Evolutionary conservation across 2,113 vertebrate species (phyloP), one percentile per base, ranked within the genome.

Genomic region (Carassius auratus): DNA sequence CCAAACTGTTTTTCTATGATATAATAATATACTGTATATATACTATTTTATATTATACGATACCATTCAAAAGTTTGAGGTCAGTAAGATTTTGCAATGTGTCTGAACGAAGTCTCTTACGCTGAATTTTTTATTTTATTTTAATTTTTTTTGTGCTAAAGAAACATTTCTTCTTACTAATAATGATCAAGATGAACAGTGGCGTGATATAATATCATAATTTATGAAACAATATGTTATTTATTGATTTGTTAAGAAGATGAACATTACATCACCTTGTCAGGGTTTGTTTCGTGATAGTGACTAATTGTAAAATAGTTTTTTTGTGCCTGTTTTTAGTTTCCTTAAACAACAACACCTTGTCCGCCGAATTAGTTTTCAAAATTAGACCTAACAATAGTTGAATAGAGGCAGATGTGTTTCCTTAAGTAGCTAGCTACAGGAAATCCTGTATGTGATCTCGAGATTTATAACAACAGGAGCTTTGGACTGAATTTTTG

Each of bases 331-430:
- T 68, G 42, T 69, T 71, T 69, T 69, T 4, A n/a, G 62, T 33
- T 71, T 2, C 17, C 64, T 55, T 13, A 45, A 8, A 68, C 7
- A 69, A 36, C 8, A 71, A 71, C 80, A 82, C 64, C 23, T 82
- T 55, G 15, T 30, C 5, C 2, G 4, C 64, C 45, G 57, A 69
- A 66, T 64, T 50, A 30, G 61, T 8, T 5, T 38, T 55, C 17
- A 52, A 55, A 36, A 36, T 38, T 2, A 12, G 62, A 36, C 30
- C 15, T 17, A 62, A 79, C 78, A 84, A 90, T 84, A 77, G 79
- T 38, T 52, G 52, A 23, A 85, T 76, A 45, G 78, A 84, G 71
- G 81, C 38, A 78, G 74, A 84, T 84, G 88, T 84, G 84, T 84
- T 89, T 87, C 84, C 84, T 86, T 77, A 14, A 66, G 38, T 30